These are phyloP conservation scores for Agrotis segetum DNA, from an alignment of 2,888 invertebrate genomes.

Conservation along the genomic window DNA sequence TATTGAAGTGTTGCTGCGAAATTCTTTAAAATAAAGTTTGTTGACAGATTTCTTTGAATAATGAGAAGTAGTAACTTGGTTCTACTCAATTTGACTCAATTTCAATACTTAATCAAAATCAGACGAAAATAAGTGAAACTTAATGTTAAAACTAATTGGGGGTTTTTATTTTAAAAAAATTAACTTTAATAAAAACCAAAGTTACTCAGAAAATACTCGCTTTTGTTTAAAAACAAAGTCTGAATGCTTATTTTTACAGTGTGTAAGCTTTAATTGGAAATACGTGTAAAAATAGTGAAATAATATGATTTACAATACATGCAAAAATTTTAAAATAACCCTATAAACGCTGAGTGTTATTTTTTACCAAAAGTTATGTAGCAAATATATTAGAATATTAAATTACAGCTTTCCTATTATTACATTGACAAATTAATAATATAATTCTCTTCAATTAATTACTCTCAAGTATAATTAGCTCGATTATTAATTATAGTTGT, in stretches of 20 bases:
- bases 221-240: background rate
- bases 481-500: conserved; percentile 6
- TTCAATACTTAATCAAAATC: too few relatives aligned
- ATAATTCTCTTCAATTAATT: background rate
- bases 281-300: background rate
- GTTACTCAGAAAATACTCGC: too few relatives aligned
- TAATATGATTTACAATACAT: background rate
- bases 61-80: too few relatives aligned
- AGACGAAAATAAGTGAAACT: too few relatives aligned
- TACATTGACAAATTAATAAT: background rate
- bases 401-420: background rate
- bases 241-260: background rate
- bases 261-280: background rate
- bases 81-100: too few relatives aligned
- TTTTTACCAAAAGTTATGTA: background rate
- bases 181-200: too few relatives aligned
- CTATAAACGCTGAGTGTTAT: background rate
- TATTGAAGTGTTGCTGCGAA: background rate
- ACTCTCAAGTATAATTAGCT: conserved; percentile 7
- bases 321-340: background rate
- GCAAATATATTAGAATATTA: too few relatives aligned
- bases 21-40: background rate
- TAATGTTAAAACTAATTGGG: too few relatives aligned
- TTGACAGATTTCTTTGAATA: background rate
- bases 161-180: too few relatives aligned